A percentile compares a stretch with the other conserved stretches of the same genome.
Evolutionary conservation across 30 jellyfish, hydroid and myxozoan genomes (phyloP).

Genomic region (Aurelia sp.): DNA sequence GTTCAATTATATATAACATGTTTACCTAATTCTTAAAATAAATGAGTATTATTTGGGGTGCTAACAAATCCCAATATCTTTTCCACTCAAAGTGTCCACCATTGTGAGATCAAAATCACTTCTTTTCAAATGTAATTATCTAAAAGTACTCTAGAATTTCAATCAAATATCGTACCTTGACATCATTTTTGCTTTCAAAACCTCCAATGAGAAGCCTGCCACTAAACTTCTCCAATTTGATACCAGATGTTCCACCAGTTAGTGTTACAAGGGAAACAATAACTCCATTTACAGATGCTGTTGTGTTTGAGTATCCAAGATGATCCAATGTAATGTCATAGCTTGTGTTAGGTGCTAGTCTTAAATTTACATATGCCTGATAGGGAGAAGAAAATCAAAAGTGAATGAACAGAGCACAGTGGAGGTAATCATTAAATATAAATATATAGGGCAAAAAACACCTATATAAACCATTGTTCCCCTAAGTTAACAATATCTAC

Average conservation of each 20-base stretch:
- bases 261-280: conserved; percentile 26
- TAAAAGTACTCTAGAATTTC: background rate
- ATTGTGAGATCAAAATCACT: no score
- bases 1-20: no score
- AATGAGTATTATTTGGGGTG: no score
- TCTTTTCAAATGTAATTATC: background rate
- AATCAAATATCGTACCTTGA: conserved; percentile 11
- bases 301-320: conserved; percentile 48
- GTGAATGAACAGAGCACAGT: background rate
- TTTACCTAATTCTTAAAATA: no score
- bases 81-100: no score
- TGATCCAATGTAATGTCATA: conserved; percentile 3
- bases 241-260: conserved; percentile 26
- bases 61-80: no score
- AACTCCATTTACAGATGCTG: conserved; percentile 31
- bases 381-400: background rate
- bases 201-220: conserved; percentile 68
- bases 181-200: conserved; percentile 38
- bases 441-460: background rate
- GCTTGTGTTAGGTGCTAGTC: conserved; percentile 41
- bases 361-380: conserved; percentile 45
- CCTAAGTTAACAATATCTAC: no score
- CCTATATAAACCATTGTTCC: no score
- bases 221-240: conserved; percentile 11
- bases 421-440: background rate